A percentile compares a stretch with the other conserved stretches of the same genome.
Conservation (phyloP, 2,797 vertebrate genomes). For the Prionace glauca region DNA sequence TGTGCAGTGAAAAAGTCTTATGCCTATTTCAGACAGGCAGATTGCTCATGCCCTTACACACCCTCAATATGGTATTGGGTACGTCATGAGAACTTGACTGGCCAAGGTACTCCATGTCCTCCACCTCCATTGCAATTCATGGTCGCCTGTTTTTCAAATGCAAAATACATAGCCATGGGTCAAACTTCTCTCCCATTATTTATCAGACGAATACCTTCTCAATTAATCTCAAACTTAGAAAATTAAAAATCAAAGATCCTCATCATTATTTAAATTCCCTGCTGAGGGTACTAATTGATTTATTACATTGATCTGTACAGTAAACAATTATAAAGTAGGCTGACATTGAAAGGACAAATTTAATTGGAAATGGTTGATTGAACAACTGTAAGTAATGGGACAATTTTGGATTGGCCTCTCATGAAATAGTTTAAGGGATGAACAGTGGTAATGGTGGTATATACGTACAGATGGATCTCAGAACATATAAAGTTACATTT, state of each 20-base stretch:
- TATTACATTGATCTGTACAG: background rate
- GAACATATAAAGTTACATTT: background rate
- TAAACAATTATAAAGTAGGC: background rate
- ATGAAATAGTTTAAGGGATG: background rate
- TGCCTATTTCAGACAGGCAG: background rate
- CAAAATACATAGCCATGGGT: background rate
- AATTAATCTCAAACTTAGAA: background rate
- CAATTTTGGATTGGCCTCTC: background rate
- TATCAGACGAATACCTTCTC: background rate
- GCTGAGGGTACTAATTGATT: background rate
- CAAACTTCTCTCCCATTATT: background rate
- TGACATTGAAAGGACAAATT: background rate
- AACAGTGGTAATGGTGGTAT: background rate
- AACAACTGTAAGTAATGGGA: background rate
- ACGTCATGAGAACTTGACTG: background rate
- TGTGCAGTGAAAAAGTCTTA: background rate
- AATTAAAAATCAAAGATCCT: background rate
- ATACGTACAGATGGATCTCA: background rate
- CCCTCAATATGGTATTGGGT: background rate
- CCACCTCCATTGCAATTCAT: background rate
- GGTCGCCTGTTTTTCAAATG: background rate
- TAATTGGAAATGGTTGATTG: background rate
- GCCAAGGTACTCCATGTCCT: background rate
- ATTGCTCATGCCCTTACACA: background rate
- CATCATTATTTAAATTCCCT: background rate